These are phyloP conservation scores for Cairina moschata DNA, from an alignment of 2,113 vertebrate species.

Conservation along the genomic window DNA sequence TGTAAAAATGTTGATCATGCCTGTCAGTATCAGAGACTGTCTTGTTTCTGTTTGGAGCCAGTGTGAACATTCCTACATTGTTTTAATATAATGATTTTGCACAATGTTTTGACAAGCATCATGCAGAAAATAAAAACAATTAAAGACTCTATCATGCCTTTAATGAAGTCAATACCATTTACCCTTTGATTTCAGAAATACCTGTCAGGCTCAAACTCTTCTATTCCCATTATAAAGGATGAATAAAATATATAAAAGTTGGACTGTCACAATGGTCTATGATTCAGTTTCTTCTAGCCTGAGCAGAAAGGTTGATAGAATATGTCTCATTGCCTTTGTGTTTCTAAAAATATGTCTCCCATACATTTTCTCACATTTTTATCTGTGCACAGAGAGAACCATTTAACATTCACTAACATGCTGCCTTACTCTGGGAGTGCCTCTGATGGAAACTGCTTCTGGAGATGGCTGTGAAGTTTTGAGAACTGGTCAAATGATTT, in stretches of 20 bases:
- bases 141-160: background rate
- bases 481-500: slow-evolving; percentile 84
- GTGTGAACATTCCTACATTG: background rate
- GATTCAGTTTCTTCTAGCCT: background rate
- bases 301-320: background rate
- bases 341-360: slow-evolving; percentile 25
- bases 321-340: background rate
- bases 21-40: background rate
- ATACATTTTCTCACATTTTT: background rate
- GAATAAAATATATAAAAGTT: background rate
- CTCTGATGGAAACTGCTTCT: slow-evolving; percentile 81
- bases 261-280: background rate
- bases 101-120: background rate
- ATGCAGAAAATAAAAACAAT: background rate
- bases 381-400: background rate
- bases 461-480: slow-evolving; percentile 82
- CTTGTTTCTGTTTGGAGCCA: background rate
- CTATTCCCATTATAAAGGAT: background rate
- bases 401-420: background rate
- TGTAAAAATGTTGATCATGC: background rate
- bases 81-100: background rate
- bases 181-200: background rate
- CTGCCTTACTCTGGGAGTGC: slow-evolving; percentile 84
- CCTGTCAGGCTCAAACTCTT: background rate
- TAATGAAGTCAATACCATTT: background rate